Base-by-base conservation (phyloP, 2,888 invertebrate genomes). In the Fragum fragum region DNA sequence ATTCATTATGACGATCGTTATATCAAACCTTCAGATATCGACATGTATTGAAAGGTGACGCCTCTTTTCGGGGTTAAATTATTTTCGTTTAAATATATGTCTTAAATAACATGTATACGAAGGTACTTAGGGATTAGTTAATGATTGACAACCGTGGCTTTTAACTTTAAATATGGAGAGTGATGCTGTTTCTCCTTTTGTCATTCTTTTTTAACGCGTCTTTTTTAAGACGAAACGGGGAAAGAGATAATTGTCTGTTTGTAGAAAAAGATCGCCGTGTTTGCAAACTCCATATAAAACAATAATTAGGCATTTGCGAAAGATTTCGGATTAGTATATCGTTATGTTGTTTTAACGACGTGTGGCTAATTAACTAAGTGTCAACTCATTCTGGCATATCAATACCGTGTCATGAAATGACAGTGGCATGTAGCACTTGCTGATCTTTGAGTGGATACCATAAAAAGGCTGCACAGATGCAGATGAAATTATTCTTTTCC, bases 311-410 rank as follows among this genome's bases (percentile, higher is more conserved):
- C 14, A 47, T 5, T 47, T 47, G 47, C 14, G 47, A 47, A 36
- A 47, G 47, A 47, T 47, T 47, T 2, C 18, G 47, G 47, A 47
- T 47, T 47, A 47, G 47, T 16, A 47, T 9, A 47, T 47, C 47
- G 47, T 47, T 14, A 47, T 70, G 76, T 76, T 71, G 69, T 63
- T 61, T 61, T 28, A 76, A 76, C 76, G 71, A 63, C 76, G 52
- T 71, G 71, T 63, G 76, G 47, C 71, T 71, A 76, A 76, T 71
- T 70, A 76, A 36, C 52, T 42, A 76, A 57, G 71, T 76, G 76
- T 76, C 76, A 71, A 61, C 70, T 71, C 76, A 61, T 47, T 47
- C 47, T 47, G 47, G 47, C 47, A 47, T 18, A 47, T 47, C n/a
- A 47, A 47, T 47, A 47, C n/a, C 47, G 47, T 47, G 47, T 47